Evolutionary conservation across 2,113 vertebrate species (phyloP), one percentile per base, ranked within the genome.

Genomic region (Megaleporinus macrocephalus): DNA sequence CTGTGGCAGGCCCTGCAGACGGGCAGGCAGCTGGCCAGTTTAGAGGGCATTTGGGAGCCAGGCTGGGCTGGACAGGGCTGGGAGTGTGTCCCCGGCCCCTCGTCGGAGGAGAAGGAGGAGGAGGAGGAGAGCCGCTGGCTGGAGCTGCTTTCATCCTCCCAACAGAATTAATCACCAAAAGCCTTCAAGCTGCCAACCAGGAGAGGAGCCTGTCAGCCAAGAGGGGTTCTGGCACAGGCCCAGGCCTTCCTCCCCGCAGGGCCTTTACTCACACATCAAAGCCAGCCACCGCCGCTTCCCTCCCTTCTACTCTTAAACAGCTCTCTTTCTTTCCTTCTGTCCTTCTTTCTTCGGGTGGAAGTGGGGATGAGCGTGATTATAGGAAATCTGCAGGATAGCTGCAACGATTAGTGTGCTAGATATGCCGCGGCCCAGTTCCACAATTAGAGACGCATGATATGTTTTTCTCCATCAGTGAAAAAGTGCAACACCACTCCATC

Each of bases 121-220:
- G 44, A 72, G 33, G 84, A 70, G 57, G 78, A 77, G 81, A 75
- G 80, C 77, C 66, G 79, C 75, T 79, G 74, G 85, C 74, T 76
- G 79, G 53, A 80, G 84, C 74, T 57, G 89, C 92, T 95, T 95
- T 95, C 90, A 94, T 95, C 94, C 89, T 92, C 92, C 88, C 91
- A 89, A 89, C 89, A 93, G 93, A 94, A 94, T 94, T 94, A 94
- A 94, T 94, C 94, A 95, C 92, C 91, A 92, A 93, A 61, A 94
- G 93, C 91, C 92, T 90, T 89, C 87, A 86, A 92, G 91, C 92
- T 90, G 89, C 84, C 90, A 91, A 87, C 86, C 84, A 91, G 87
- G 81, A 87, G 81, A 83, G 66, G 87, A 88, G 89, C 89, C 90
- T 75, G 75, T 81, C 75, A 83, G 87, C 87, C 86, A 79, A 85